Percentiles rank a stretch among this genome's conserved stretches.
Conservation (phyloP, 2,113 vertebrate species). For the Psittacula cyanocephala region DNA sequence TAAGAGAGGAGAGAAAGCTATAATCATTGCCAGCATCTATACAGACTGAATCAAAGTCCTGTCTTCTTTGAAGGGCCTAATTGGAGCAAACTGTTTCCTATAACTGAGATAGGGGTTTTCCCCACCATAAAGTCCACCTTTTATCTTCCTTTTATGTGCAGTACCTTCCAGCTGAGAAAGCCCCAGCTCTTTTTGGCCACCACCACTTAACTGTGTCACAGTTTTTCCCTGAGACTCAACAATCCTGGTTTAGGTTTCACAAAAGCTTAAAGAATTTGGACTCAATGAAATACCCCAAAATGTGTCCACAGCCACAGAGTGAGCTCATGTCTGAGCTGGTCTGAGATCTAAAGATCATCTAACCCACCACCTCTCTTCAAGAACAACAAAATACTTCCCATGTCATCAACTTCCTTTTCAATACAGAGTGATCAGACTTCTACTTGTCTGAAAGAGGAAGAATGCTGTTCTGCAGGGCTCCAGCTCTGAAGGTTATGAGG, state of each 20-base stretch:
- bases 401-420: background rate
- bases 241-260: background rate
- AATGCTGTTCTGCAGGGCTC: background rate
- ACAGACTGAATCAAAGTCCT: background rate
- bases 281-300: background rate
- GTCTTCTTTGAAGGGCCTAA: background rate
- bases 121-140: conserved; percentile 23
- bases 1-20: background rate
- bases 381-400: background rate
- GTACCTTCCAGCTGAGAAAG: conserved; percentile 26
- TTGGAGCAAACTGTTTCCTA: background rate
- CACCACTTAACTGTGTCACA: background rate
- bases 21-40: background rate
- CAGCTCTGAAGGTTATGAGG: background rate
- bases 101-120: background rate
- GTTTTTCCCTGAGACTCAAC: background rate
- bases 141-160: conserved; percentile 22
- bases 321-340: background rate
- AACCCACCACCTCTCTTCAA: background rate
- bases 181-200: background rate
- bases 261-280: background rate
- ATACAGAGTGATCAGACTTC: background rate
- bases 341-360: background rate
- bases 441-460: background rate
- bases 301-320: background rate